phyloP scores from a whole-genome alignment of 1,140 invertebrate genomes.

The Bombus difficillimus region DNA sequence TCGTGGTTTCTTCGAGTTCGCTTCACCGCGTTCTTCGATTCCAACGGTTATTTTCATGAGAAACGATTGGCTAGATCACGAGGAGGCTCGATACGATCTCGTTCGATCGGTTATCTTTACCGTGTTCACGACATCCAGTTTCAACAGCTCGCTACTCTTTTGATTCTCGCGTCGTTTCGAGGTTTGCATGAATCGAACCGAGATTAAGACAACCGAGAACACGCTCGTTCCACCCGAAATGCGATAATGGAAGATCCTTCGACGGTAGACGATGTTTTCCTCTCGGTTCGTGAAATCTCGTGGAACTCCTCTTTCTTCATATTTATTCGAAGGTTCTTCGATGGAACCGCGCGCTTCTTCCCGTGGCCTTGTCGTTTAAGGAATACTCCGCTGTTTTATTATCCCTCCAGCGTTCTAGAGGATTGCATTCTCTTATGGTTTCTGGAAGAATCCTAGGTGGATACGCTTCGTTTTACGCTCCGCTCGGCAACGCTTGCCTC shows the following conservation, averaged over 20 bases:
- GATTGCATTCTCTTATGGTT: background rate
- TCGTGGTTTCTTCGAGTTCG: background rate
- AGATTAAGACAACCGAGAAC: slow-evolving; percentile 5
- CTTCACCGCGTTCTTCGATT: background rate
- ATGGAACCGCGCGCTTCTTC: background rate
- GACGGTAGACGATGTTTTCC: no score
- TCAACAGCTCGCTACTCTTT: background rate
- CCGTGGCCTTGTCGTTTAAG: background rate
- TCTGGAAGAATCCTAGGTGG: background rate
- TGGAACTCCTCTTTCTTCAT: background rate
- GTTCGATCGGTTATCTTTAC: slow-evolving; percentile 2
- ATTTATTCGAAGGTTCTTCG: background rate
- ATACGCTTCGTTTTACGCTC: slow-evolving; percentile 11
- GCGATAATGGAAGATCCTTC: background rate
- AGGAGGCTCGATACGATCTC: slow-evolving; percentile 19
- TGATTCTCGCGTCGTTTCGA: background rate
- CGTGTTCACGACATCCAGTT: background rate
- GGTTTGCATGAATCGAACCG: background rate
- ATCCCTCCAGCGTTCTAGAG: background rate
- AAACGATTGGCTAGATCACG: background rate
- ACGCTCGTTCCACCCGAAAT: background rate
- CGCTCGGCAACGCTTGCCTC: background rate
- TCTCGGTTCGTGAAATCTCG: background rate
- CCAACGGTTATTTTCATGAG: slow-evolving; percentile 8
- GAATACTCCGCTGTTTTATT: background rate